A percentile compares a stretch with the other conserved stretches of the same genome.
phyloP scores from a whole-genome alignment of 2,888 invertebrate genomes.

The Lathronympha strigana region DNA sequence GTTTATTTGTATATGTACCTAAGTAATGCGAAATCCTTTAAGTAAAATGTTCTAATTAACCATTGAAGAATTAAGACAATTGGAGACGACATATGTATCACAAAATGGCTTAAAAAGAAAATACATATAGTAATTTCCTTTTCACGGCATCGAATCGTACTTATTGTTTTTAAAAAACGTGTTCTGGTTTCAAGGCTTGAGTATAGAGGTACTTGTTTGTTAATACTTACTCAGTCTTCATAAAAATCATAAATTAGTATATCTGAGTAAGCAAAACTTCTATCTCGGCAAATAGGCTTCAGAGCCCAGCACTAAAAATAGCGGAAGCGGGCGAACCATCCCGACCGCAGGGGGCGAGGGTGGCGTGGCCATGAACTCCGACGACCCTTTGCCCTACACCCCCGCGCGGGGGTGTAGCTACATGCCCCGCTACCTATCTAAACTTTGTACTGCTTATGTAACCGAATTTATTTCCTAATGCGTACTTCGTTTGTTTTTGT shows the following conservation, averaged over 20 bases:
- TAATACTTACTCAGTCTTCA: no score
- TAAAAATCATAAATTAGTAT: conserved; percentile 1
- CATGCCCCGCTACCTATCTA: conserved; percentile 28
- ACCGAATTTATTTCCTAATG: conserved; percentile 35
- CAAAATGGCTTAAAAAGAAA: no score
- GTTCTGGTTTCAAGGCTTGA: no score
- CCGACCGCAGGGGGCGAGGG: conserved; percentile 47
- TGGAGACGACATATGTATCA: no score
- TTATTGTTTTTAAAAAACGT: no score
- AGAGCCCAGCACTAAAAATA: conserved; percentile 65
- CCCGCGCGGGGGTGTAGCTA: conserved; percentile 37
- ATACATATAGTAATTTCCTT: no score
- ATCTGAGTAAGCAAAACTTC: conserved; percentile 3
- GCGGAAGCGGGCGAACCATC: conserved; percentile 48
- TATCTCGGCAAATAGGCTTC: conserved; percentile 10
- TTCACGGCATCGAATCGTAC: no score
- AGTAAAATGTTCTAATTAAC: no score
- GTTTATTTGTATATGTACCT: no score
- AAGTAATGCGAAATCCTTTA: no score
- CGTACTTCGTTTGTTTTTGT: conserved; percentile 20
- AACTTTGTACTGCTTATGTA: conserved; percentile 34
- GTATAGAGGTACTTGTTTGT: no score
- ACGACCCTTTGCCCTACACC: conserved; percentile 65
- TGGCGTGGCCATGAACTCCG: conserved; percentile 74
- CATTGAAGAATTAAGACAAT: no score